Evolutionary conservation across 2,797 vertebrate genomes (phyloP).

Genomic region (Parauchenoglanis punctatus): DNA sequence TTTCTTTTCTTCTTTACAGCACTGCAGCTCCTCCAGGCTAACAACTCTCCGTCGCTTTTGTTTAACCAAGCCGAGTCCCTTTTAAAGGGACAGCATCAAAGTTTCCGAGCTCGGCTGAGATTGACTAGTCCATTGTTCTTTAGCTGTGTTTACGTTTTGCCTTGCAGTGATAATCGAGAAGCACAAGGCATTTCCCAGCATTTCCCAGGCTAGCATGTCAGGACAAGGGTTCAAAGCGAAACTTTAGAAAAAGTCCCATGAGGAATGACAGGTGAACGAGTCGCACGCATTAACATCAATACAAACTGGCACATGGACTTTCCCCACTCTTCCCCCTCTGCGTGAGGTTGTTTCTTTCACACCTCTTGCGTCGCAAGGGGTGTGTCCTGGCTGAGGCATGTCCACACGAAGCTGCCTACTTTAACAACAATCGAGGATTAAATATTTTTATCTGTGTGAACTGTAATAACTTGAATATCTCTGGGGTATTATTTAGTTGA

Average conservation of each 20-base stretch:
- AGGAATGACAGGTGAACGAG: constrained; percentile 4
- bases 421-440: not conserved
- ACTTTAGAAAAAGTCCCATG: constrained; percentile 7
- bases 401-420: constrained; percentile 9
- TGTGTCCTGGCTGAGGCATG: constrained; percentile 9
- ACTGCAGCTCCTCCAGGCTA: not conserved
- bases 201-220: constrained; percentile 42
- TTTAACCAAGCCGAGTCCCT: not conserved
- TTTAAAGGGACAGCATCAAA: not conserved
- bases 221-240: constrained; percentile 41
- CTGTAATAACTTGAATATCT: constrained; percentile 21
- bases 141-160: constrained; percentile 41
- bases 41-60: not conserved
- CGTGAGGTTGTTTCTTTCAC: constrained; percentile 20
- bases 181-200: constrained; percentile 16
- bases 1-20: not conserved
- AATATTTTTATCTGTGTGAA: constrained; percentile 4
- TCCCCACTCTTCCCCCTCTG: not conserved
- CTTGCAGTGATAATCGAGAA: constrained; percentile 15
- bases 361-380: constrained; percentile 18
- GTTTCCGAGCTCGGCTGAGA: constrained; percentile 10
- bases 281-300: constrained; percentile 1
- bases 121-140: constrained; percentile 40
- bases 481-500: not conserved
- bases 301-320: constrained; percentile 19